Base-by-base conservation (phyloP, 2,113 vertebrate species). In the Pleuronectes platessa region DNA sequence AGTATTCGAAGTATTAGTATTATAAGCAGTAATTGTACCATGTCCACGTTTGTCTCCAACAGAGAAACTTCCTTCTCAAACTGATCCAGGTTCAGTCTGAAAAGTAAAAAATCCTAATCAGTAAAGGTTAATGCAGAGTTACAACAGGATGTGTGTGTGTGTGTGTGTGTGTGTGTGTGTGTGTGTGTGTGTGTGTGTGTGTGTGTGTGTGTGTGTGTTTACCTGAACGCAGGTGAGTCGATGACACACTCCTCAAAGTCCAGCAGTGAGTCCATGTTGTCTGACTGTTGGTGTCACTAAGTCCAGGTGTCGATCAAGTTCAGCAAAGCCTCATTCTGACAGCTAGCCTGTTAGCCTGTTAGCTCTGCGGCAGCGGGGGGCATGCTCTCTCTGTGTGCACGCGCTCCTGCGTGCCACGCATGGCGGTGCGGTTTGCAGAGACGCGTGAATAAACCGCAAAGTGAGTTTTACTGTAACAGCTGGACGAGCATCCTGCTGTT, bases 191-290 rank as follows among this genome's bases (percentile, higher is more conserved):
- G 24, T 5, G 35, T 21, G 31, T 18, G 27, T 27, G 12, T 31
- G n/a, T 5, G 35, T 21, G 31, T 14, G 8, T 17, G 51, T 47
- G 13, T 15, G 31, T 59, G 27, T 27, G 12, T 31, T 63, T 62
- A 94, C 94, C 93, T 94, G 92, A 95, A 95, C 1, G 73, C 77
- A 40, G 94, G 94, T 12, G 94, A 94, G 79, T 95, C 93, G 61
- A 78, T 78, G 27, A 94, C 78, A 35, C 94, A 94, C n/a, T 94
- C 94, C 70, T 94, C 90, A 47, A 94, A 95, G 74, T 94, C 92
- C 88, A 95, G 82, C 61, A 91, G 81, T 1, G 69, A 20, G 21
- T 93, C 91, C 94, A 95, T 95, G 71, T 21, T 49, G 23, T 11
- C 8, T 10, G 35, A 10, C 20, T 5, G 62, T 2, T 18, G 0